These are phyloP conservation scores for Melanostoma mellinum DNA, from an alignment of 2,888 invertebrate genomes.

Conservation along the genomic window DNA sequence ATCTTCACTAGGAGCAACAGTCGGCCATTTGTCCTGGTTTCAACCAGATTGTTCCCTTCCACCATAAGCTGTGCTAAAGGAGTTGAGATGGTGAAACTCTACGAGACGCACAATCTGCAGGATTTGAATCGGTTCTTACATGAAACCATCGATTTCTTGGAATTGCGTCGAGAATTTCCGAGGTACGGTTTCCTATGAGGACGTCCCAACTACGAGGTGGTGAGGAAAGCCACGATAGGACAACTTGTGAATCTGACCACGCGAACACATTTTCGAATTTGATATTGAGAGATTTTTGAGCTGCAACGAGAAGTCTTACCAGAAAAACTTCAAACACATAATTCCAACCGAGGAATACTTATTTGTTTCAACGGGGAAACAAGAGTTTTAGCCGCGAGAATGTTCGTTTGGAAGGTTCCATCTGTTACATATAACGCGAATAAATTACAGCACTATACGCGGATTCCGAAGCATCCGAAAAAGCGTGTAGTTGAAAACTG, in stretches of 20 bases:
- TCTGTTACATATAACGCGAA: too few species aligned
- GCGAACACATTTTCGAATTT: not conserved
- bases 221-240: not conserved
- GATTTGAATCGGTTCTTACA: not conserved
- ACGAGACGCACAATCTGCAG: not conserved
- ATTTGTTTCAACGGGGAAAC: not conserved
- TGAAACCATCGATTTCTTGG: too few species aligned
- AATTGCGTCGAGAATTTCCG: not conserved
- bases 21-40: not conserved
- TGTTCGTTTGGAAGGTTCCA: too few species aligned
- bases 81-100: not conserved
- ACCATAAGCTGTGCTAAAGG: not conserved
- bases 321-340: not conserved
- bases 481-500: too few species aligned
- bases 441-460: too few species aligned
- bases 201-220: not conserved
- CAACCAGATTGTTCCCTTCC: not conserved
- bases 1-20: too few species aligned
- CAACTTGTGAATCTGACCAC: not conserved
- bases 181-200: not conserved
- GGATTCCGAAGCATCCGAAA: too few species aligned
- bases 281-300: conserved; percentile 3
- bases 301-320: not conserved
- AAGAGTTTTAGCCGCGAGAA: too few species aligned
- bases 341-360: conserved; percentile 39